Percentiles rank a stretch among this genome's conserved stretches.
Evolutionary conservation across 2,888 invertebrate genomes (phyloP).

Genomic region (Drosophila greeni): DNA sequence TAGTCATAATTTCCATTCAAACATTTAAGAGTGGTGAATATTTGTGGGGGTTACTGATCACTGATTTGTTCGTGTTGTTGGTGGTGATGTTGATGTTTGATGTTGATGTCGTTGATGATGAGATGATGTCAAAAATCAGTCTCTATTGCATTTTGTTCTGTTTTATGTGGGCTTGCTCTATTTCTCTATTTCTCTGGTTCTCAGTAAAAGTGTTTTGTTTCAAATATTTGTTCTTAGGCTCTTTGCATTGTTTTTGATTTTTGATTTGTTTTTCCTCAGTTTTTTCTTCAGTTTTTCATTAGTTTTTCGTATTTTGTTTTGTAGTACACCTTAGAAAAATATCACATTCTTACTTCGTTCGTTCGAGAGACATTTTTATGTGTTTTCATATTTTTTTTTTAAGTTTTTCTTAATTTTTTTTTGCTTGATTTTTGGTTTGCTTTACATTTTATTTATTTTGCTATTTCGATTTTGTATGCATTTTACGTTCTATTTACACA

Average conservation of each 20-base stretch:
- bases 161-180: conserved; percentile 48
- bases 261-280: conserved; percentile 24
- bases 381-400: conserved; percentile 27
- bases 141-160: conserved; percentile 77
- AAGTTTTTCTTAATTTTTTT: conserved; percentile 31
- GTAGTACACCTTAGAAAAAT: conserved; percentile 78
- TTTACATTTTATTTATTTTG: conserved; percentile 51
- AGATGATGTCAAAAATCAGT: conserved; percentile 74
- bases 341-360: conserved; percentile 80
- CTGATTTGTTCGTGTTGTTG: conserved; percentile 12
- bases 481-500: conserved; percentile 47
- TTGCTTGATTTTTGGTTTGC: conserved; percentile 44
- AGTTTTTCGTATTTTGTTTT: conserved; percentile 41
- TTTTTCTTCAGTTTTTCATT: background rate
- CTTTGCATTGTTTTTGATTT: conserved; percentile 33
- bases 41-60: conserved; percentile 6
- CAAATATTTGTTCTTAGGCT: conserved; percentile 34
- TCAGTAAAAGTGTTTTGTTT: conserved; percentile 55
- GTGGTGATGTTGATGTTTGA: conserved; percentile 26
- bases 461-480: conserved; percentile 46
- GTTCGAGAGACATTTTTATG: conserved; percentile 78
- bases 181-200: conserved; percentile 44
- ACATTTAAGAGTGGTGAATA: conserved; percentile 2
- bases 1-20: background rate
- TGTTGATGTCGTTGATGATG: conserved; percentile 21